Conservation (phyloP, 1,140 invertebrate genomes). For the Pachypsylla venusta region DNA sequence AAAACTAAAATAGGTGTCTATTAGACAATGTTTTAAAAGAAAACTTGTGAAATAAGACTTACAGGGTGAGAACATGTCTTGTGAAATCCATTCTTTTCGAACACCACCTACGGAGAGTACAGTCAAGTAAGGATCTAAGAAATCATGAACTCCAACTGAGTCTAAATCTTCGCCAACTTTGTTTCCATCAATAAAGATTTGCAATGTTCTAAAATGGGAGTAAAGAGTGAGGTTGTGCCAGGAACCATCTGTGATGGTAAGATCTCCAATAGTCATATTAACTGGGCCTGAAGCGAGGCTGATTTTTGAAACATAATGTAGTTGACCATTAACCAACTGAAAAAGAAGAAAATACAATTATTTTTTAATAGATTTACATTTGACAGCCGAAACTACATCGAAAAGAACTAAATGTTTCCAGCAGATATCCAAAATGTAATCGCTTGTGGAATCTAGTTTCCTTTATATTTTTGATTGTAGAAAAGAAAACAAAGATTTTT, state of each 20-base stretch:
- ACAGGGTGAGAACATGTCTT: conserved; percentile 35
- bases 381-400: too few relatives aligned
- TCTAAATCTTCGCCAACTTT: conserved; percentile 68
- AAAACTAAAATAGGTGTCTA: too few relatives aligned
- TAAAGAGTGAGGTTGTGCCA: conserved; percentile 73
- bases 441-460: too few relatives aligned
- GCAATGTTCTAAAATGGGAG: conserved; percentile 48
- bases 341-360: conserved; percentile 24
- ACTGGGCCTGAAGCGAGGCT: conserved; percentile 42
- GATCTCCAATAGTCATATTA: conserved; percentile 54
- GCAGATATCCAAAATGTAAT: too few relatives aligned
- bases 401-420: too few relatives aligned
- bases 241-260: conserved; percentile 46
- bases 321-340: conserved; percentile 43
- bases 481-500: too few relatives aligned
- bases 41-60: too few relatives aligned
- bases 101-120: conserved; percentile 59
- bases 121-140: conserved; percentile 76
- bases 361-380: too few relatives aligned
- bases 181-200: conserved; percentile 50
- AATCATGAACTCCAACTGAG: conserved; percentile 69
- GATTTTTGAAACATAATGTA: conserved; percentile 59
- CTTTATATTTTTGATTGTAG: too few relatives aligned
- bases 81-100: conserved; percentile 35
- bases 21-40: too few relatives aligned